Base-by-base conservation (phyloP, 2,888 invertebrate species). In the Choristoneura rosaceana region DNA sequence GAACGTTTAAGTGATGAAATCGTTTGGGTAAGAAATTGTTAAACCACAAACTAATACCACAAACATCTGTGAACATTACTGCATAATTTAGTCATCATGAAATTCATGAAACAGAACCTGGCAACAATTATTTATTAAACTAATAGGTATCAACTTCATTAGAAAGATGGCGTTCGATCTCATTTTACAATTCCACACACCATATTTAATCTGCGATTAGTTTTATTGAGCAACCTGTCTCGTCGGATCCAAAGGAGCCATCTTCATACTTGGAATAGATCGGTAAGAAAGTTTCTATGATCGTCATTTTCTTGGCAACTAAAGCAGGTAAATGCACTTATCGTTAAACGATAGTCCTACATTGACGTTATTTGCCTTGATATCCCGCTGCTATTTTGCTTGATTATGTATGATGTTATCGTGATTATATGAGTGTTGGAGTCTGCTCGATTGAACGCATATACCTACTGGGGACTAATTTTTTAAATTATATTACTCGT, bases 231-330 rank as follows among this genome's bases (percentile, higher is more conserved):
- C 52, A 47, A 52, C 62, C 55, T 33, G 45, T 61, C 45, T 38
- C 62, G 71, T 59, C 67, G 61, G 34, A 45, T 64, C 62, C 43
- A 43, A 25, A 64, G 64, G 67, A 71, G 62, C 34, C 67, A 71
- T 71, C 71, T 71, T 71, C 71, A 58, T 71, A 68, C 71, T 58
- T 14, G 71, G 71, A 68, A 71, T 58, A 58, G 63, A 68, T 68
- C 25, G 41, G 25, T 71, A 62, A 62, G 67, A 71, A 67, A 71
- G 62, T 71, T 67, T 66, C 45, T 59, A 59, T 55, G 62, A 62
- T 62, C 58, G 67, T 47, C 38, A 67, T 71, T 55, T 71, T 55
- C 61, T 63, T 47, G 45, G 55, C 52, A 62, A 55, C 60, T 41
- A 47, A 59, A 52, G 38, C 50, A 64, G 64, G 50, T 47, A 33